Conservation (phyloP, 1,140 invertebrate genomes). For the Pseudomyrmex pallidus region DNA sequence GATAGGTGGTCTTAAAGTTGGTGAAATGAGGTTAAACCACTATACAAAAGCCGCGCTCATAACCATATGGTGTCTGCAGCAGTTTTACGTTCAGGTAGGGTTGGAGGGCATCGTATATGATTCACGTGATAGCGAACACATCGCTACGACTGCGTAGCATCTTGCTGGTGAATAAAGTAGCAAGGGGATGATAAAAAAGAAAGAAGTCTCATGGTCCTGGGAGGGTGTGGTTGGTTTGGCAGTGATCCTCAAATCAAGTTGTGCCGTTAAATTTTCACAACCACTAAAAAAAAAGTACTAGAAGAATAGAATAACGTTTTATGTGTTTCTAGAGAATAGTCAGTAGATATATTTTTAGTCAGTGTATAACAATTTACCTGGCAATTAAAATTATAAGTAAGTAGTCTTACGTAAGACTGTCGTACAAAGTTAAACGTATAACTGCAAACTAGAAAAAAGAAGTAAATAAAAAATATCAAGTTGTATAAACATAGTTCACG, state of each 20-base stretch:
- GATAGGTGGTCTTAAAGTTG: slow-evolving; percentile 56
- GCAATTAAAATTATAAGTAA: neutral
- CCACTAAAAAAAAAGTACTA: neutral
- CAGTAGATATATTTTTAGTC: too few relatives aligned
- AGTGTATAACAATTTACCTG: slow-evolving; percentile 4
- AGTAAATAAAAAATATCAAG: neutral
- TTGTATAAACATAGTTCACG: neutral
- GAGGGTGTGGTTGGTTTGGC: slow-evolving; percentile 14
- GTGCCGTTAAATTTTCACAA: neutral
- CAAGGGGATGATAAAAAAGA: slow-evolving; percentile 61
- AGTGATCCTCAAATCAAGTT: slow-evolving; percentile 45
- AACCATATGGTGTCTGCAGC: slow-evolving; percentile 73
- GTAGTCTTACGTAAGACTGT: neutral
- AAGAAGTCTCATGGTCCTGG: slow-evolving; percentile 27
- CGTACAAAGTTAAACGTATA: neutral
- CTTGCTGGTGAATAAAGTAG: slow-evolving; percentile 64
- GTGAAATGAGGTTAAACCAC: slow-evolving; percentile 68
- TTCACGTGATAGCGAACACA: slow-evolving; percentile 62
- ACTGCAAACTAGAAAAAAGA: neutral
- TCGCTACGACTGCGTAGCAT: slow-evolving; percentile 62
- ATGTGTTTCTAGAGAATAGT: neutral
- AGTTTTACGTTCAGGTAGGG: slow-evolving; percentile 68
- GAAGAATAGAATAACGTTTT: neutral
- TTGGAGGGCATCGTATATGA: slow-evolving; percentile 54
- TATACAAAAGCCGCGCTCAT: slow-evolving; percentile 62